These are phyloP conservation scores for Drosophila quasianomalipes DNA, from an alignment of 2,888 invertebrate species.

Conservation along the genomic window DNA sequence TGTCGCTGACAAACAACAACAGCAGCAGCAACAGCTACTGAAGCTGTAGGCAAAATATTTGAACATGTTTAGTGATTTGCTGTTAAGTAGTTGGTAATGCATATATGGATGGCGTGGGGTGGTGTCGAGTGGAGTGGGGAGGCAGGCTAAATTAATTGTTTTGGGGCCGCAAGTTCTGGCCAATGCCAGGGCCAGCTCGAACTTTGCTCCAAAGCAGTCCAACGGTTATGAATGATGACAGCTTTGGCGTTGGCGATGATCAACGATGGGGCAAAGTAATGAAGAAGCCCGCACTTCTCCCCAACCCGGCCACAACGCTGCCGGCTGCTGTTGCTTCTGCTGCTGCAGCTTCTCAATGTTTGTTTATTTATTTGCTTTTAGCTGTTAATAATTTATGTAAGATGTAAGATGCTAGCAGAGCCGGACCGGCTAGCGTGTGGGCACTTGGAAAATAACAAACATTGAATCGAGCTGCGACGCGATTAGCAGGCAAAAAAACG, in stretches of 20 bases:
- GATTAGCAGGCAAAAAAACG: constrained; percentile 46
- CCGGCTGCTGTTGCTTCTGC: constrained; percentile 12
- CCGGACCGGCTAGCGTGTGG: constrained; percentile 68
- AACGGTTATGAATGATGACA: constrained; percentile 65
- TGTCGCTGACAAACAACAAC: constrained; percentile 50
- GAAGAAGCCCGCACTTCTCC: constrained; percentile 16
- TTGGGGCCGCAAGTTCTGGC: constrained; percentile 40
- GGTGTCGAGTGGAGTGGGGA: background rate
- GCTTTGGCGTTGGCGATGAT: constrained; percentile 77
- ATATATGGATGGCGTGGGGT: constrained; percentile 10
- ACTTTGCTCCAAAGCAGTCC: constrained; percentile 21
- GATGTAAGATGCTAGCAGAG: constrained; percentile 32
- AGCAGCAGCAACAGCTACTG: constrained; percentile 52
- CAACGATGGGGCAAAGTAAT: constrained; percentile 60
- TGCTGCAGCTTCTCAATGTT: constrained; percentile 54
- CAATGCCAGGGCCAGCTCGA: constrained; percentile 60
- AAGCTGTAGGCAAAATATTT: constrained; percentile 75
- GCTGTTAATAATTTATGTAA: constrained; percentile 83
- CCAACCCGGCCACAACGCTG: background rate
- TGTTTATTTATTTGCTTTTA: constrained; percentile 80
- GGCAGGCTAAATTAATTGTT: constrained; percentile 61
- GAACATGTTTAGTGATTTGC: constrained; percentile 81
- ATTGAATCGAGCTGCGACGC: constrained; percentile 43
- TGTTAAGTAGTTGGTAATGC: constrained; percentile 81
- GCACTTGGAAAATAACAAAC: constrained; percentile 79